Conservation (phyloP, 2,113 vertebrate genomes). For the Ia io region DNA sequence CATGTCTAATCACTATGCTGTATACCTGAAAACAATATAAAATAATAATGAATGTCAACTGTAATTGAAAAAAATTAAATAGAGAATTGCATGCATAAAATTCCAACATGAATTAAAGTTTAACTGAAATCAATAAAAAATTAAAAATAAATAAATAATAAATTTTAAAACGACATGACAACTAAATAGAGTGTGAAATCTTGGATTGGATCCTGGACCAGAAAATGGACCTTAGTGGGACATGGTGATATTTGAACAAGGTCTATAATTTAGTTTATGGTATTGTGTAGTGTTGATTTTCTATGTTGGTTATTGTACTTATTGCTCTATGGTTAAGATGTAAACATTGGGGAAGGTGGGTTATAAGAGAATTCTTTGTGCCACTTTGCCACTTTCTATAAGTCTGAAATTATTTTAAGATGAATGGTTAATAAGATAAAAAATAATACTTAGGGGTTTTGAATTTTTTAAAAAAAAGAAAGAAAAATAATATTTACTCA, state of each 20-base stretch:
- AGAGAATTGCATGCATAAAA: not conserved
- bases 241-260: not conserved
- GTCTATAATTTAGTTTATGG: not conserved
- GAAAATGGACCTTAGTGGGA: not conserved
- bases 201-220: not conserved
- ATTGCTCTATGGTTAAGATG: not conserved
- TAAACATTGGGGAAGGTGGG: not conserved
- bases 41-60: not conserved
- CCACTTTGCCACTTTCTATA: not conserved
- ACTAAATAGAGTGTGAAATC: not conserved
- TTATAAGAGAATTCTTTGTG: not conserved
- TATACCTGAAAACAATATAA: not conserved
- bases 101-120: not conserved
- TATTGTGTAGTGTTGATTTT: not conserved
- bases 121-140: not conserved
- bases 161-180: not conserved
- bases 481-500: constrained; percentile 15
- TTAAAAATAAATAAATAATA: not conserved
- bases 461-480: not conserved
- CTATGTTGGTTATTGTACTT: not conserved
- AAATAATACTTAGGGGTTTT: not conserved
- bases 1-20: not conserved
- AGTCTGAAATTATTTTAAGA: constrained; percentile 11
- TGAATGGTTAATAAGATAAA: constrained; percentile 7
- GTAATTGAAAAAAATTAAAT: not conserved